These are phyloP conservation scores for Dryococelus australis DNA, from an alignment of 2,888 invertebrate genomes.

Conservation along the genomic window DNA sequence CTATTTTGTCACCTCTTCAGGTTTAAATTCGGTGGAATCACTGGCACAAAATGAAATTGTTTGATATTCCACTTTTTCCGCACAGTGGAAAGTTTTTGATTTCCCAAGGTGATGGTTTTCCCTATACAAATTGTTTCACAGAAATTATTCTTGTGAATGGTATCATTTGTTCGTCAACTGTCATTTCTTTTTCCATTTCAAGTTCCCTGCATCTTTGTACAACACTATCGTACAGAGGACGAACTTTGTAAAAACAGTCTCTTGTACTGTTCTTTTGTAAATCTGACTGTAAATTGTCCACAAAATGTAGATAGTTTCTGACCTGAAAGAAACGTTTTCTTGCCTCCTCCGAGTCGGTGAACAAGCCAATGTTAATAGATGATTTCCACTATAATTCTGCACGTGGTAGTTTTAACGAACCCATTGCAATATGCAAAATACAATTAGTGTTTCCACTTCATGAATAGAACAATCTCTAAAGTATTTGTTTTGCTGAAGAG, in stretches of 20 bases:
- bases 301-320: constrained; percentile 42
- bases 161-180: too few relatives aligned
- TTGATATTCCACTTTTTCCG: constrained; percentile 41
- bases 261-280: constrained; percentile 34
- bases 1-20: constrained; percentile 32
- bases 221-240: constrained; percentile 43
- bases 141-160: constrained; percentile 18
- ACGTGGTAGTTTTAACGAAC: constrained; percentile 28
- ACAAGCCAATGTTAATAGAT: constrained; percentile 20
- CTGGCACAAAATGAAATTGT: constrained; percentile 44
- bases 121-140: constrained; percentile 46
- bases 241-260: constrained; percentile 40
- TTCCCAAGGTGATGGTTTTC: constrained; percentile 45
- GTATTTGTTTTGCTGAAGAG: not conserved
- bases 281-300: constrained; percentile 37
- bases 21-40: constrained; percentile 33
- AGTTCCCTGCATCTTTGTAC: constrained; percentile 39
- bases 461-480: not conserved
- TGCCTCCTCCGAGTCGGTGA: constrained; percentile 37
- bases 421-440: not conserved
- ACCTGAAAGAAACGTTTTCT: constrained; percentile 43
- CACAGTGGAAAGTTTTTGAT: constrained; percentile 44
- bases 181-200: constrained; percentile 38
- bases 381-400: constrained; percentile 32
- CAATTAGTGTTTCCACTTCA: too few relatives aligned